Evolutionary conservation across 2,113 vertebrate species (phyloP), one percentile per base, ranked within the genome.

Genomic region (Leptosomus discolor): DNA sequence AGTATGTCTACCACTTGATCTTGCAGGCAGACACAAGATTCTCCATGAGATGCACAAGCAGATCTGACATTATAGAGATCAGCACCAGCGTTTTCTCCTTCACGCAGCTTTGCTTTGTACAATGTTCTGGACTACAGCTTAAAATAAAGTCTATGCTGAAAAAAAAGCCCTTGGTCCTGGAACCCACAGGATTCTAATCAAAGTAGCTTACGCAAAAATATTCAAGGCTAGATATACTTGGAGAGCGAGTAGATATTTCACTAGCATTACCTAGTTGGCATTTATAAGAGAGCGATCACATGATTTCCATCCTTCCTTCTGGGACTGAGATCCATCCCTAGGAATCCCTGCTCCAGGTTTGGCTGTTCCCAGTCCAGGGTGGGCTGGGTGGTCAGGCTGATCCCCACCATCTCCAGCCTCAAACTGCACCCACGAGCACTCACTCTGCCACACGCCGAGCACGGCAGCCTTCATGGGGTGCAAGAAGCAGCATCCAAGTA

Each of bases 401-500:
- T 88, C 54, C 43, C 63, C 70, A 29, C 14, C 57, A 65, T 39
- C 57, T 60, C 69, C 84, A 90, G 27, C 36, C 82, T 75, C 3
- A 3, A 64, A 70, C 32, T 13, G 32, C 74, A 51, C 81, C 86
- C 61, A 36, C 7, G 0, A 21, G 61, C 37, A 79, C 37, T 74
- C 1, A 0, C 68, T 53, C 30, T 1, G 2, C 21, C 39, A 54
- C 16, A 39, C 45, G 30, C 30, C 0, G 12, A 86, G 75, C 79
- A 64, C 39, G 1, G 41, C 82, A 88, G 53, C 88, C 50, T 29
- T 65, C 0, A 0, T 23, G n/a, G 86, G 88, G 94, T 85, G 76
- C 77, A 80, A 77, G 70, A 80, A 75, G 46, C 94, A 91, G 80
- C 88, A 91, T 92, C 46, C 73, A 91, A 92, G 89, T 15, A 91